Evolutionary conservation across 2,797 vertebrate species (phyloP).

Genomic region (Mormyrops attenuatus): DNA sequence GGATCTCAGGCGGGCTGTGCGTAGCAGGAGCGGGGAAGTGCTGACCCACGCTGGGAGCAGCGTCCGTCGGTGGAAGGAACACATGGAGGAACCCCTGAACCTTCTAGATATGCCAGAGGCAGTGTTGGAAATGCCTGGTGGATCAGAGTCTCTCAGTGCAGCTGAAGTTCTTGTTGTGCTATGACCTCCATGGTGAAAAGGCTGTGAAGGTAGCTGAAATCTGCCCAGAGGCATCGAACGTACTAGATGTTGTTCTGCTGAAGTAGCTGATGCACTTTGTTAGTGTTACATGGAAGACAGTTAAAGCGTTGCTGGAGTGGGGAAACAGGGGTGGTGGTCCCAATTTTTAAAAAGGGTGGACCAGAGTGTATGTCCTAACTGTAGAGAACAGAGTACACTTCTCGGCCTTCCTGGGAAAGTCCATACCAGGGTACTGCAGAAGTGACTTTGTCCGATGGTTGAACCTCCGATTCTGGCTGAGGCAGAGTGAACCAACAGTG

Average conservation of each 20-base stretch:
- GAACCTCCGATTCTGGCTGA: not conserved
- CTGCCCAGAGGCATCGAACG: not conserved
- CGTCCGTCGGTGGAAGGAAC: not conserved
- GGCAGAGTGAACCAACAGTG: not conserved
- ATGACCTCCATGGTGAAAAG: not conserved
- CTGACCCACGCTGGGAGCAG: not conserved
- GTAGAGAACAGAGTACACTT: not conserved
- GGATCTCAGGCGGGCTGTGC: not conserved
- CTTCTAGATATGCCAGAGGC: not conserved
- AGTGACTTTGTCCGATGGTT: not conserved
- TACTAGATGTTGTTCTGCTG: not conserved
- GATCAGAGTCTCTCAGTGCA: not conserved
- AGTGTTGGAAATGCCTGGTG: not conserved
- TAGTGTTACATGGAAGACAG: not conserved
- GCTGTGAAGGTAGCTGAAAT: not conserved
- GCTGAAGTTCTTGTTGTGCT: not conserved
- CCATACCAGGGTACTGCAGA: not conserved
- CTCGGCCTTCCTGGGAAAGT: not conserved
- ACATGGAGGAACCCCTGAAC: not conserved
- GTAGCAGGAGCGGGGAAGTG: not conserved
- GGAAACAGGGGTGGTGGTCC: not conserved
- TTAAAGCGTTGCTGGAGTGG: not conserved
- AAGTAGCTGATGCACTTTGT: not conserved
- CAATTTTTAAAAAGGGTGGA: not conserved
- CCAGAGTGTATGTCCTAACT: not conserved